Conservation (phyloP, 1,140 invertebrate genomes). For the Nylanderia fulva region DNA sequence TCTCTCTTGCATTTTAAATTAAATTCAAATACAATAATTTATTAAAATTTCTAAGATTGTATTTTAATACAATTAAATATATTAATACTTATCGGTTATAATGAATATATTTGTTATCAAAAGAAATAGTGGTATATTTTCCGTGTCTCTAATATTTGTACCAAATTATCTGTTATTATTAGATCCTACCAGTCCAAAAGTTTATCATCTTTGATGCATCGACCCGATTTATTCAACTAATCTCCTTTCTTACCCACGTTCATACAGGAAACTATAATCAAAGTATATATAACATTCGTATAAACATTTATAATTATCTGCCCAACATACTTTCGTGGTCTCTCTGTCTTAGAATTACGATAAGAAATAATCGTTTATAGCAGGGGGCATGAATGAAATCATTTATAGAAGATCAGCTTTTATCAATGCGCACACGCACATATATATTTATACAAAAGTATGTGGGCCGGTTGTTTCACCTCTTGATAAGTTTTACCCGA, state of each 20-base stretch:
- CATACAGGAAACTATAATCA: background rate
- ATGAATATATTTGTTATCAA: constrained; percentile 1
- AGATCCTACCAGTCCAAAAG: constrained; percentile 73
- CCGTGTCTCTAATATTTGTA: background rate
- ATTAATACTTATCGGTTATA: background rate
- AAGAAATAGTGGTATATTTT: constrained; percentile 3
- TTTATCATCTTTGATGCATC: constrained; percentile 62
- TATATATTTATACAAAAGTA: background rate
- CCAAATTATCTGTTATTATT: constrained; percentile 65
- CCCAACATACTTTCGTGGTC: background rate
- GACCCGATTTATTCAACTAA: constrained; percentile 56
- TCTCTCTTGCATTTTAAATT: background rate
- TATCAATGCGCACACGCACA: background rate
- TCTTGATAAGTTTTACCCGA: no score
- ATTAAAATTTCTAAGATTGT: background rate
- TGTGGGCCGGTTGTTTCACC: no score
- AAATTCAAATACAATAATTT: background rate
- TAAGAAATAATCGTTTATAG: constrained; percentile 36
- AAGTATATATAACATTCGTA: constrained; percentile 15
- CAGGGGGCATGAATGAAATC: constrained; percentile 52
- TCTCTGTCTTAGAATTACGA: constrained; percentile 40
- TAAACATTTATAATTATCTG: constrained; percentile 51
- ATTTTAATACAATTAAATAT: background rate
- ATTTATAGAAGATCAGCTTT: constrained; percentile 31
- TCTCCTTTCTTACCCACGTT: constrained; percentile 29